Evolutionary conservation across 2,797 vertebrate species (phyloP), one percentile per base, ranked within the genome.

Genomic region (Danio jaintianensis): DNA sequence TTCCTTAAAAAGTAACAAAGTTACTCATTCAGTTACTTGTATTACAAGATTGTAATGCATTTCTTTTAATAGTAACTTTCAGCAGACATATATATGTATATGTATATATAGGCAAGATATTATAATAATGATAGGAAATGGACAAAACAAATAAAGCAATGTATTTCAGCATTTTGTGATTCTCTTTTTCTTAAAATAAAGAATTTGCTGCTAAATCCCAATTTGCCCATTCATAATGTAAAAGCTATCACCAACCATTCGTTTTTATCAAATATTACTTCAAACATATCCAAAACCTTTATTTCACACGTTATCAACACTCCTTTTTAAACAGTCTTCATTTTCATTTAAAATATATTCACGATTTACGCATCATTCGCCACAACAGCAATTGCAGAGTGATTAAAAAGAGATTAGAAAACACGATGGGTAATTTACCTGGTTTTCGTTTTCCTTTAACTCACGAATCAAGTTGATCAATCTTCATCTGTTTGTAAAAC

Each of bases 391-490:
- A 16, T 16, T 15, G 40, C 12, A 43, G 16, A 36, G 3, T 22
- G 50, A 71, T 67, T 11, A 20, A 10, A 72, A 13, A 20, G 8
- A 48, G 64, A 61, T 50, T 8, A 69, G 43, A 43, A 58, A 67
- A 16, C 16, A 48, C 20, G 1, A 36, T 40, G 36, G 6, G 15
- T n/a, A 36, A 5, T 43, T 79, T 79, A 79, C 78, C 78, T 79
- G 78, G 8, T 43, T 63, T 72, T 63, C 20, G 15, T 79, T 9
- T 55, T 45, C 36, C 9, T 58, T 11, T 36, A 48, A 63, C 58
- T 79, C 36, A 53, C 43, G 58, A 62, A 53, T 71, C 16, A 22
- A 58, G 29, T 13, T 59, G 2, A 71, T 79, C 67, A 71, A 71
- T 43, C 77, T 16, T 71, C 58, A 63, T 72, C 20, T 62, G 38